Conservation (phyloP, 1,140 invertebrate genomes). For the Formica exsecta region DNA sequence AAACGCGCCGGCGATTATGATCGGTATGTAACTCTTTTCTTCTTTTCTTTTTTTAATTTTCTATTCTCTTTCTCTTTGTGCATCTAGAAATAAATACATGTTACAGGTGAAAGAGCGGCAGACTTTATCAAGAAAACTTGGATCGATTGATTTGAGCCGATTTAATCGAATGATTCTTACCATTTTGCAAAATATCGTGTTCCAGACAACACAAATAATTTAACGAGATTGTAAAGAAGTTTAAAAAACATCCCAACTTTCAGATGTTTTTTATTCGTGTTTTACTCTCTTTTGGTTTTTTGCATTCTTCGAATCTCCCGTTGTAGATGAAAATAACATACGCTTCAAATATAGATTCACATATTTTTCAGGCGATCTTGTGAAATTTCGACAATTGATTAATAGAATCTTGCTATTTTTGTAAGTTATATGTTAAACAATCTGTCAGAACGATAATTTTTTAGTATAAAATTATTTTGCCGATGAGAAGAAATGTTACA, state of each 20-base stretch:
- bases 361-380: neutral
- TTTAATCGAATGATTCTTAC: neutral
- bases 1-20: conserved; percentile 94
- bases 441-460: neutral
- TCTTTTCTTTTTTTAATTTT: neutral
- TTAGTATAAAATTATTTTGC: neutral
- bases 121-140: conserved; percentile 92
- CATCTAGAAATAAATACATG: neutral
- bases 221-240: neutral
- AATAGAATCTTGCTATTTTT: neutral
- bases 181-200: conserved; percentile 11
- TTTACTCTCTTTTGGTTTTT: neutral
- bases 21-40: conserved; percentile 85
- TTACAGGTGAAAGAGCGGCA: conserved; percentile 89
- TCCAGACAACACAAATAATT: neutral
- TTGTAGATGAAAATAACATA: neutral
- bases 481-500: neutral
- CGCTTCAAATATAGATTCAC: neutral
- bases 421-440: neutral
- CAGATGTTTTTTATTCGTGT: neutral
- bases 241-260: neutral
- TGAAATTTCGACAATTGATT: conserved; percentile 5
- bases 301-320: conserved; percentile 10
- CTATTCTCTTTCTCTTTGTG: neutral
- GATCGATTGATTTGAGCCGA: conserved; percentile 79